phyloP scores from a whole-genome alignment of 1,140 invertebrate genomes.

The Lepidurus arcticus region DNA sequence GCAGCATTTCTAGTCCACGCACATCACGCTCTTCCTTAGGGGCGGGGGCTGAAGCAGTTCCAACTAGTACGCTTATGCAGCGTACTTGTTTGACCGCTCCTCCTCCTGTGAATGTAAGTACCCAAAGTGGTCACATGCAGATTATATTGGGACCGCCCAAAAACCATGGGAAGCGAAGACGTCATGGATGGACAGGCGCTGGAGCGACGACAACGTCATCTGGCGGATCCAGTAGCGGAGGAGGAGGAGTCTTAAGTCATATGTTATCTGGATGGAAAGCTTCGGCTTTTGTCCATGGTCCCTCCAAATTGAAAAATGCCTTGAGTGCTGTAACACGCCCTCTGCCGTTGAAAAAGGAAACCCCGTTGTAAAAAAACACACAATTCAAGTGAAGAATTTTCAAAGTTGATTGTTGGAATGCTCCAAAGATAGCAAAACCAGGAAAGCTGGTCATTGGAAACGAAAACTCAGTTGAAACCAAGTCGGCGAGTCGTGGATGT shows the following conservation, averaged over 20 bases:
- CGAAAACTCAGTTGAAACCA: not conserved
- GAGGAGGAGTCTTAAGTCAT: slow-evolving; percentile 27
- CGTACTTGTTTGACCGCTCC: slow-evolving; percentile 32
- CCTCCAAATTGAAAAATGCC: slow-evolving; percentile 33
- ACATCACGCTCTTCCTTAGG: slow-evolving; percentile 43
- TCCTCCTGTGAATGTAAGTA: slow-evolving; percentile 50
- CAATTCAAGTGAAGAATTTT: not conserved
- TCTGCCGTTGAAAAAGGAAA: slow-evolving; percentile 32
- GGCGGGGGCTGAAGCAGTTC: slow-evolving; percentile 43
- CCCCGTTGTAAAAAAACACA: slow-evolving; percentile 23
- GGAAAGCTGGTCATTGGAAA: no score
- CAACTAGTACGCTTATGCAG: slow-evolving; percentile 50
- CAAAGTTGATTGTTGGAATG: not conserved
- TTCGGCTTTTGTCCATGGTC: slow-evolving; percentile 31
- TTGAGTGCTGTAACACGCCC: slow-evolving; percentile 31
- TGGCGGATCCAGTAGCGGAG: slow-evolving; percentile 24
- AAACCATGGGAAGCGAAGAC: slow-evolving; percentile 35
- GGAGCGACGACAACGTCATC: slow-evolving; percentile 11
- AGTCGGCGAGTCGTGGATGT: slow-evolving; percentile 9
- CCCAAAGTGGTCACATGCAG: slow-evolving; percentile 80
- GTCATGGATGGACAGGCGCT: slow-evolving; percentile 37
- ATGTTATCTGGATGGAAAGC: slow-evolving; percentile 38
- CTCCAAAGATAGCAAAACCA: not conserved
- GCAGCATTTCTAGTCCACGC: slow-evolving; percentile 42
- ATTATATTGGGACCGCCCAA: slow-evolving; percentile 66